A percentile compares a stretch with the other conserved stretches of the same genome.
Conservation (phyloP, 2,888 invertebrate genomes). For the Tholera decimalis region DNA sequence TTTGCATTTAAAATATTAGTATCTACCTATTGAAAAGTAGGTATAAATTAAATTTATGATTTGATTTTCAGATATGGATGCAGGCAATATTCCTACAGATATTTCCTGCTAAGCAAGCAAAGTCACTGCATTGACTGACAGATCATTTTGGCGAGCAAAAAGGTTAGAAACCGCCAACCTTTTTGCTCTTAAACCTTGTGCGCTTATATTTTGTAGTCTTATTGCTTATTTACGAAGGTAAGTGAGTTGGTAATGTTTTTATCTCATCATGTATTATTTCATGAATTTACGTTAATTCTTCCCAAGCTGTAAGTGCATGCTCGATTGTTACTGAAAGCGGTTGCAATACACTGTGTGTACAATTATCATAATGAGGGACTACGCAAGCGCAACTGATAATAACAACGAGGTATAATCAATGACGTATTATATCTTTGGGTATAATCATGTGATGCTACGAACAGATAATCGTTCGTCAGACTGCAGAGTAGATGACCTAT, state of each 20-base stretch:
- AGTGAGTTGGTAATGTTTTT: not conserved
- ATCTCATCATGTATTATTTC: too few relatives aligned
- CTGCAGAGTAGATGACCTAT: not conserved
- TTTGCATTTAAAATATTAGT: too few relatives aligned
- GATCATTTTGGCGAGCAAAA: not conserved
- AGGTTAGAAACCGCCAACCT: not conserved
- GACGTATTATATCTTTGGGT: too few relatives aligned
- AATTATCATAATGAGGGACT: constrained; percentile 39
- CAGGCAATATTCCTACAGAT: too few relatives aligned
- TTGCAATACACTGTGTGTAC: not conserved
- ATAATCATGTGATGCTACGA: constrained; percentile 22
- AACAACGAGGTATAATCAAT: constrained; percentile 24
- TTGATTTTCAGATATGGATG: too few relatives aligned
- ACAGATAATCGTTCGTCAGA: constrained; percentile 11
- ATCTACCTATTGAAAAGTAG: too few relatives aligned
- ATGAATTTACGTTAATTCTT: not conserved
- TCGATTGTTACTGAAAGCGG: constrained; percentile 9
- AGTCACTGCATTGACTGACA: not conserved
- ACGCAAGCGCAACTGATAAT: constrained; percentile 6
- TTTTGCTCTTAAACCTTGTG: constrained; percentile 1
- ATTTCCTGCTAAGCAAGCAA: too few relatives aligned
- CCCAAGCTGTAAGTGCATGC: too few relatives aligned
- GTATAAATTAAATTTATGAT: too few relatives aligned
- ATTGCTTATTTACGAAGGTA: constrained; percentile 5
- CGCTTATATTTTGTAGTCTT: not conserved